phyloP scores from a whole-genome alignment of 35 echinoderm and acorn worm species.

The Holothuria glaberrima region DNA sequence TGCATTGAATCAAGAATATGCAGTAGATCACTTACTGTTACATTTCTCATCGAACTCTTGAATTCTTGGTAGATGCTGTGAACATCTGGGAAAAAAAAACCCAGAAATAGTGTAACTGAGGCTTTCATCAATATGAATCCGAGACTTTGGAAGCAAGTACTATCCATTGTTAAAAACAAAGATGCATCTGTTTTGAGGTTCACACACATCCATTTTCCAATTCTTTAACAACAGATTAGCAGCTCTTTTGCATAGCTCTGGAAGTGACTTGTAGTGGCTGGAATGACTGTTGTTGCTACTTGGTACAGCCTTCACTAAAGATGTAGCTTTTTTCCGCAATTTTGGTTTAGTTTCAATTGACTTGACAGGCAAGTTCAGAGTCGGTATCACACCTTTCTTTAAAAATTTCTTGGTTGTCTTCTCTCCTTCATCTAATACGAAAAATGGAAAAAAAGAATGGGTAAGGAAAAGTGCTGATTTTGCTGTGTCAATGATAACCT shows the following conservation, averaged over 20 bases:
- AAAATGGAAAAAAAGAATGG: background rate
- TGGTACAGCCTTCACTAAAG: background rate
- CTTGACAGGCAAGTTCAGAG: background rate
- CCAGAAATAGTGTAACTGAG: slow-evolving; percentile 26
- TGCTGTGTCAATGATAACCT: background rate
- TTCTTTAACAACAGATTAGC: background rate
- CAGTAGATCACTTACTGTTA: slow-evolving; percentile 8
- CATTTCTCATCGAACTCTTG: slow-evolving; percentile 26
- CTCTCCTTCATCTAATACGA: background rate
- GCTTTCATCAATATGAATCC: slow-evolving; percentile 5
- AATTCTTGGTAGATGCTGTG: background rate
- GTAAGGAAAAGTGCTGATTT: background rate
- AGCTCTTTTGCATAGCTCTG: slow-evolving; percentile 17
- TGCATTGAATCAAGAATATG: slow-evolving; percentile 26
- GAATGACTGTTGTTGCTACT: background rate
- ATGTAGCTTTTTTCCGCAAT: background rate
- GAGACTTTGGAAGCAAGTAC: slow-evolving; percentile 8
- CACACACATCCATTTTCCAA: background rate
- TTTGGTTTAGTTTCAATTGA: slow-evolving; percentile 1
- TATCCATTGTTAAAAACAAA: background rate
- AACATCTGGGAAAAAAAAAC: background rate
- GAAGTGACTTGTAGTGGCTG: background rate
- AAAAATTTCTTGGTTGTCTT: slow-evolving; percentile 9
- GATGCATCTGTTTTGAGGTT: background rate
- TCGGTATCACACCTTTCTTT: background rate